phyloP scores from a whole-genome alignment of 2,113 vertebrate species.

The Tinamus guttatus region DNA sequence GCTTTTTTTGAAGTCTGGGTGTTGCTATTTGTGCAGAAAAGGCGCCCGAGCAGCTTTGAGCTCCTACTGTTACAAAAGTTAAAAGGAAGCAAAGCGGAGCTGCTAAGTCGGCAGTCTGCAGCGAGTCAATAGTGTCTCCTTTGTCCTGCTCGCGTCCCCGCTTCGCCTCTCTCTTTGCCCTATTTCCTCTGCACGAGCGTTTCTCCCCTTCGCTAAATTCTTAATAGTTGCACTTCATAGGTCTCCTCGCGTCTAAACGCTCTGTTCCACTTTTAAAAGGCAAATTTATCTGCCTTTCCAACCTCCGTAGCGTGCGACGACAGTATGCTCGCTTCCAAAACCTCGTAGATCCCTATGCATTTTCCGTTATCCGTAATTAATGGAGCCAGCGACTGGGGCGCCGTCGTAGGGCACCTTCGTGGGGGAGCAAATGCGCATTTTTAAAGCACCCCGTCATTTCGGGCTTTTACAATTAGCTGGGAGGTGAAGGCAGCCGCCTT shows the following conservation, averaged over 20 bases:
- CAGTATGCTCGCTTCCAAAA: not conserved
- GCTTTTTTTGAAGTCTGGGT: conserved; percentile 63
- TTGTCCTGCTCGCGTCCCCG: conserved; percentile 61
- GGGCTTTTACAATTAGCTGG: not conserved
- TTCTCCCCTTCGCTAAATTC: not conserved
- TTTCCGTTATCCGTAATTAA: conserved; percentile 48
- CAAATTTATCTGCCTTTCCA: not conserved
- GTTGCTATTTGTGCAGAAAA: conserved; percentile 67
- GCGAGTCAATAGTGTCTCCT: conserved; percentile 76
- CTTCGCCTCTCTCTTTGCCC: conserved; percentile 56
- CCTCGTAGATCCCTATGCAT: not conserved
- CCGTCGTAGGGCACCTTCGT: not conserved
- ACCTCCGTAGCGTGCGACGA: not conserved
- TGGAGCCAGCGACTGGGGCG: conserved; percentile 2
- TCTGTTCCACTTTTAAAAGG: not conserved
- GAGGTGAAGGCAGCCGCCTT: not conserved
- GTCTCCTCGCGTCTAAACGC: not conserved
- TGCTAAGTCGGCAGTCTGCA: conserved; percentile 73
- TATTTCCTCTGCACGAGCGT: conserved; percentile 63
- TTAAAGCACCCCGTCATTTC: not conserved
- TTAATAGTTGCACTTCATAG: not conserved
- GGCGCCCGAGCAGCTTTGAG: conserved; percentile 56
- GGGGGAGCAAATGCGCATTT: not conserved
- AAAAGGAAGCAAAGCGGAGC: conserved; percentile 71
- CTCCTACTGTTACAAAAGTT: conserved; percentile 73